phyloP scores from a whole-genome alignment of 2,888 invertebrate species.

The Trissonchulus latispiculum region DNA sequence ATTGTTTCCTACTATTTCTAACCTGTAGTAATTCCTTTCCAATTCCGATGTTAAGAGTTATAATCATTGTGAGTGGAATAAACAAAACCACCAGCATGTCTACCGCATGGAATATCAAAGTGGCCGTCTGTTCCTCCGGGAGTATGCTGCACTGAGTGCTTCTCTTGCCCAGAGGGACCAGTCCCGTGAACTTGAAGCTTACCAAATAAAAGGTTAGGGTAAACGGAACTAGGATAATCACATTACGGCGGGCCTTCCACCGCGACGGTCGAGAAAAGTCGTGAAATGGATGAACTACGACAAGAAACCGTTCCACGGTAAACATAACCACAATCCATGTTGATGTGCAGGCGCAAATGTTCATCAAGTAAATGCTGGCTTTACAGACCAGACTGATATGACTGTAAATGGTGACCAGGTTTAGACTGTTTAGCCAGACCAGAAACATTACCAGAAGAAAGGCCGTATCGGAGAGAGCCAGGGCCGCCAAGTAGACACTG shows the following conservation, averaged over 20 bases:
- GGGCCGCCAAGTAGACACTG: constrained; percentile 5
- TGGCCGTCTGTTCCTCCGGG: not conserved
- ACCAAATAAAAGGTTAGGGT: not conserved
- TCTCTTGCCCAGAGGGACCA: not conserved
- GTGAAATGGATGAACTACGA: not conserved
- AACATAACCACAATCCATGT: constrained; percentile 16
- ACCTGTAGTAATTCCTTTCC: not conserved
- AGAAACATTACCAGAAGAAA: constrained; percentile 4
- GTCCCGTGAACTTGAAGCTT: not conserved
- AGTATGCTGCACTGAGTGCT: not conserved
- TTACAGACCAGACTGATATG: not conserved
- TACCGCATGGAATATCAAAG: constrained; percentile 2
- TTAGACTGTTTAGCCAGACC: not conserved
- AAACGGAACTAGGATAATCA: not conserved
- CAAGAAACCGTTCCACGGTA: constrained; percentile 18
- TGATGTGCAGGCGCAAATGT: constrained; percentile 8
- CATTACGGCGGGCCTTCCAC: not conserved
- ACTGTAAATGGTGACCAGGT: not conserved
- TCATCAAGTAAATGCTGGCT: not conserved
- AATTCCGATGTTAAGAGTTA: constrained; percentile 4
- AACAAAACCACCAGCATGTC: constrained; percentile 6
- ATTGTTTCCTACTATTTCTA: no score
- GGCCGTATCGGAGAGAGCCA: constrained; percentile 1
- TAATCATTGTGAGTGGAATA: constrained; percentile 4
- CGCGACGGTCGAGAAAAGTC: not conserved